Base-by-base conservation (phyloP, 2,888 invertebrate genomes). In the Tromatobia lineatoria region DNA sequence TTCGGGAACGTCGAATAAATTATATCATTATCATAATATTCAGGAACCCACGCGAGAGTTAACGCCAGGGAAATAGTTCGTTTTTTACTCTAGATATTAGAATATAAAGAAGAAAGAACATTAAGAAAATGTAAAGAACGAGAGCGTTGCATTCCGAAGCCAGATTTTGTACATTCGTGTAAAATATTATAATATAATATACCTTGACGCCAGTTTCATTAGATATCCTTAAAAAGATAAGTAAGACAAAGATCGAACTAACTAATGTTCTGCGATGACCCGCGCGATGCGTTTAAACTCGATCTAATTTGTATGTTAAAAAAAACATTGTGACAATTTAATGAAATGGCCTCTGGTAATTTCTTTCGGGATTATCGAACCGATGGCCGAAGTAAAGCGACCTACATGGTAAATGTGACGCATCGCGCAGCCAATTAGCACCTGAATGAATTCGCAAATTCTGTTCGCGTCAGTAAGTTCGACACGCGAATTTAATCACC, bases 131-230 rank as follows among this genome's bases (percentile, higher is more conserved):
- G 50, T 59, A 34, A 80, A 76, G 67, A 69, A 69, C 66, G 64
- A 13, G 80, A 77, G 47, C 61, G 59, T 66, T 74, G 71, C 84
- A 85, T 85, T 85, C 84, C 84, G 81, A 71, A 81, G 74, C 80
- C 78, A 84, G 74, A 81, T 81, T 85, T 90, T 92, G 92, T 92
- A 93, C 90, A 92, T 92, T 92, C 87, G 86, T 93, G 91, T 93
- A 92, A 90, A 83, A 89, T 90, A 90, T 76, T 88, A 88, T 50
- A 20, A 59, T 79, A 70, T 71, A 61, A 71, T 38, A 71, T 78
- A 88, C 86, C 88, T 89, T 86, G 88, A 91, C 90, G 91, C 91
- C 91, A 91, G 91, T 91, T 90, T 85, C 73, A 70, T 66, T 69
- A 77, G 77, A 57, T 76, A 80, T 75, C 52, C 59, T 23, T 83